Evolutionary conservation across 30 jellyfish, hydroid and myxozoan species (phyloP).

Genomic region (Turritopsis dohrnii): DNA sequence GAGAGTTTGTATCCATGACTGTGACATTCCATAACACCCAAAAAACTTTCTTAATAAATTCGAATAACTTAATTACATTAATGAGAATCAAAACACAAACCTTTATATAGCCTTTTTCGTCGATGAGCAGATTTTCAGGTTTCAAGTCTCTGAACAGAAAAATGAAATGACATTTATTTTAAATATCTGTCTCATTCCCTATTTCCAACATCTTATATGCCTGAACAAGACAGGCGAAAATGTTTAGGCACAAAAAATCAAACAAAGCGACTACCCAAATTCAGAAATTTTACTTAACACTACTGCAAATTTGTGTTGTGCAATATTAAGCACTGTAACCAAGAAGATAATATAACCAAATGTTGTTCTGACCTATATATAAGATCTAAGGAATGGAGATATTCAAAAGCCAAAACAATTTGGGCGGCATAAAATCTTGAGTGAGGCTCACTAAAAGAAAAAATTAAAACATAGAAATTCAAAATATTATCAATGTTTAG

Average conservation of each 20-base stretch:
- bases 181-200: too few species aligned
- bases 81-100: constrained; percentile 37
- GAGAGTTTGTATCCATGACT: too few species aligned
- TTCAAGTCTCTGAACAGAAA: constrained; percentile 78
- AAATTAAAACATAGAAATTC: neutral
- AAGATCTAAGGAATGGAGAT: constrained; percentile 93
- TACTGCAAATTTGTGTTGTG: too few species aligned
- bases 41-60: too few species aligned
- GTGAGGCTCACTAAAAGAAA: constrained; percentile 86
- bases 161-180: too few species aligned
- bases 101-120: constrained; percentile 94
- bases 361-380: constrained; percentile 68
- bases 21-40: too few species aligned
- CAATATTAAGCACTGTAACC: neutral
- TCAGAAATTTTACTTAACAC: too few species aligned
- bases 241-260: too few species aligned
- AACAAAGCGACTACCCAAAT: too few species aligned
- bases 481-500: too few species aligned
- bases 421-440: constrained; percentile 99
- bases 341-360: neutral
- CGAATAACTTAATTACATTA: neutral
- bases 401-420: constrained; percentile 97
- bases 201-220: too few species aligned
- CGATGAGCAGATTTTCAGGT: constrained; percentile 96
- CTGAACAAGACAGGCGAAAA: too few species aligned